A percentile compares a stretch with the other conserved stretches of the same genome.
Evolutionary conservation across 2,797 vertebrate genomes (phyloP).

Genomic region (Tokudaia muenninki): DNA sequence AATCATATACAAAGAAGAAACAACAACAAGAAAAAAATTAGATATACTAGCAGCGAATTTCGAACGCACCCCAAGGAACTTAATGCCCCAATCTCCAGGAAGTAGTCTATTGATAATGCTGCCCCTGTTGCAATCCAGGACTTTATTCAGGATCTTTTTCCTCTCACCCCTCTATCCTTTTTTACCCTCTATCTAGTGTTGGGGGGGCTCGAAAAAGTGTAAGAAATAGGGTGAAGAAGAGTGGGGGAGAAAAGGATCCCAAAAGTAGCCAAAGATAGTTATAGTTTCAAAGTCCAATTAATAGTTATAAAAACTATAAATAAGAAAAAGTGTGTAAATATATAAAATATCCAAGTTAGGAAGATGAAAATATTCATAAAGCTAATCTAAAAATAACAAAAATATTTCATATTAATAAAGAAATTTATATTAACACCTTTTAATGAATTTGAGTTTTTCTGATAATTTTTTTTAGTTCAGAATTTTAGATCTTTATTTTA

Average conservation of each 20-base stretch:
- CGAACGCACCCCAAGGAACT: neutral
- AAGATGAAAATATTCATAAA: neutral
- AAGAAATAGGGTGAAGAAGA: neutral
- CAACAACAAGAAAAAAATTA: neutral
- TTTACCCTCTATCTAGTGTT: neutral
- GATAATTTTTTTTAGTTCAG: too few species aligned
- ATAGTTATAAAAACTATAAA: neutral
- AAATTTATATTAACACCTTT: neutral
- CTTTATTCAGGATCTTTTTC: neutral
- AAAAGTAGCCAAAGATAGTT: neutral
- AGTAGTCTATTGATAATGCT: neutral
- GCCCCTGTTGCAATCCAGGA: neutral
- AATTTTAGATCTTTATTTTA: too few species aligned
- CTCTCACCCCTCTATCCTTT: neutral
- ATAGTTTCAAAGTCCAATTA: neutral
- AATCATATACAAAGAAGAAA: neutral
- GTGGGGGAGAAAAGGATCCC: neutral
- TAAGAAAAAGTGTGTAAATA: neutral
- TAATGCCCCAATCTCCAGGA: neutral
- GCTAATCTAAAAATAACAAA: neutral
- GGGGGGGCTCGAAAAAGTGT: neutral
- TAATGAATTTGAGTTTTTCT: neutral
- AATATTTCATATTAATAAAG: neutral
- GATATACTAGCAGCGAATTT: neutral
- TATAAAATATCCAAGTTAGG: neutral